Evolutionary conservation across 2,113 vertebrate species (phyloP).

Genomic region (Donacobius atricapilla): DNA sequence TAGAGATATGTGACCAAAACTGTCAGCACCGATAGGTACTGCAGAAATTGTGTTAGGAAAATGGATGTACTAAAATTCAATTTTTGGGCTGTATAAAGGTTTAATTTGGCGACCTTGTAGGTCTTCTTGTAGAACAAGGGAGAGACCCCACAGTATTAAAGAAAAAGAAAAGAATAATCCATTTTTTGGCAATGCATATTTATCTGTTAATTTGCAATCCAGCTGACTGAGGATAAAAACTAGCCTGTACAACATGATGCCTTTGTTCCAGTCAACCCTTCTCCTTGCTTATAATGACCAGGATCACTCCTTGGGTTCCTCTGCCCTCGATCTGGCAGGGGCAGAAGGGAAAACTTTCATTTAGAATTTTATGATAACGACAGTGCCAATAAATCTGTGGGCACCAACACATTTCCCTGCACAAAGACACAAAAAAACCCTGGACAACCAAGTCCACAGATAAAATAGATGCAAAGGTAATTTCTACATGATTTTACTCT

Average conservation of each 20-base stretch:
- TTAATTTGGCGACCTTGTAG: conserved; percentile 79
- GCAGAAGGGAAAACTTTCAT: not conserved
- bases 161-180: not conserved
- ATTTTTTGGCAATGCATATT: conserved; percentile 1
- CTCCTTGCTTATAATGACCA: not conserved
- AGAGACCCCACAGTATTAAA: not conserved
- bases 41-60: conserved; percentile 81
- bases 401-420: not conserved
- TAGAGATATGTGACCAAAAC: conserved; percentile 70
- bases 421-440: not conserved
- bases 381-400: not conserved
- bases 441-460: not conserved
- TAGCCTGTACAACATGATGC: not conserved
- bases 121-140: conserved; percentile 41
- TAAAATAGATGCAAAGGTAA: not conserved
- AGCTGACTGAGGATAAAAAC: not conserved
- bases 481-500: not conserved
- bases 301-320: not conserved
- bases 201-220: not conserved
- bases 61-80: conserved; percentile 79
- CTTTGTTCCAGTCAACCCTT: not conserved
- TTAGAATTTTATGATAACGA: not conserved
- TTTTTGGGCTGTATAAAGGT: conserved; percentile 78
- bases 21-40: conserved; percentile 78
- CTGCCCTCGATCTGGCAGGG: rapidly evolving